Base-by-base conservation (phyloP, 1,140 invertebrate species). In the Neoseiulus cucumeris region DNA sequence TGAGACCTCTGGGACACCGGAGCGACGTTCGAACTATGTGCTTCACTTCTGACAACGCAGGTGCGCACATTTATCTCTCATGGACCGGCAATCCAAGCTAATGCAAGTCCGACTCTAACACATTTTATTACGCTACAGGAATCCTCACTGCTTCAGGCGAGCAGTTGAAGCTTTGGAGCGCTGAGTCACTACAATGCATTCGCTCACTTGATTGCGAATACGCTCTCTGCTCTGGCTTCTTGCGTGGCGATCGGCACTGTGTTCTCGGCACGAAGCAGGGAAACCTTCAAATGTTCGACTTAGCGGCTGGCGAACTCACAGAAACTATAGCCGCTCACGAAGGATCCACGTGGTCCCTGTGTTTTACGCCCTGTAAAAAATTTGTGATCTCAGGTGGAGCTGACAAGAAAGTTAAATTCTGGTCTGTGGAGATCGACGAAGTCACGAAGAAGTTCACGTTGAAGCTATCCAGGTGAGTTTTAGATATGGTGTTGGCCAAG, bases 111-210 rank as follows among this genome's bases (percentile, higher is more conserved):
- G 17, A 20, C 14, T 1, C 17, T 59, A 1, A 42, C n/a, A 39
- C 33, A 39, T 20, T 59, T 20, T 18, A 14, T 9, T 9, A 59
- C 51, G 14, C 25, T 64, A 64, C 22, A 33, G 64, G 86, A 5
- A 81, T 94, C 68, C 80, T 87, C 18, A 88, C 91, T 0, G 89
- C 84, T 0, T 87, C 90, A 72, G 82, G 80, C 4, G 89, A 95
- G 70, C 83, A 85, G 22, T 77, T 95, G 5, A 96, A 96, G 80
- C 78, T 96, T 44, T 98, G 93, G 93, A 93, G 91, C 73, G 84
- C 89, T 70, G 76, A 82, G 2, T 86, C 84, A 9, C 80, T 89
- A 70, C 76, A 83, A 30, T 92, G 90, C 75, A 77, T 94, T n/a
- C 80, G 87, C 66, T 93, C 91, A 0, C 81, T 83, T 65, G 44